Conservation (phyloP, 2,888 invertebrate species). For the Spialia ferax region DNA sequence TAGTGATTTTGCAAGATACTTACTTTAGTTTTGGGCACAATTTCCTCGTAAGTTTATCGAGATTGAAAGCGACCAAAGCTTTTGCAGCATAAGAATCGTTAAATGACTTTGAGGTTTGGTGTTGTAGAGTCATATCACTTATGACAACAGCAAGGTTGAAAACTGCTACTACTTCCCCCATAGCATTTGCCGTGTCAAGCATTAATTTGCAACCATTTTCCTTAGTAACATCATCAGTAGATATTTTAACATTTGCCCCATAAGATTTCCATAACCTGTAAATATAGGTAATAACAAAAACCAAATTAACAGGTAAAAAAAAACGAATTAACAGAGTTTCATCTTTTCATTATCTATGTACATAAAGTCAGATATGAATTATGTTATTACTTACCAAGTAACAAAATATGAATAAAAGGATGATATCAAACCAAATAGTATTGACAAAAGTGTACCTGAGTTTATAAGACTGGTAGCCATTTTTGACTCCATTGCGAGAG, state of each 20-base stretch:
- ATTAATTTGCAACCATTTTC: slow-evolving; percentile 10
- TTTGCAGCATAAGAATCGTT: neutral
- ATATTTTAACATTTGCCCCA: slow-evolving; percentile 4
- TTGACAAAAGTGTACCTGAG: neutral
- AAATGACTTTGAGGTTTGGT: slow-evolving; percentile 3
- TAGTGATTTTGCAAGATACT: neutral
- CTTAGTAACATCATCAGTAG: neutral
- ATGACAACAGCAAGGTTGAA: slow-evolving; percentile 16
- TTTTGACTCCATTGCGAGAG: slow-evolving; percentile 90
- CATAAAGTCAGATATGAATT: too few species aligned
- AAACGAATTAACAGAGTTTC: too few species aligned
- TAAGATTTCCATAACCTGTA: slow-evolving; percentile 9
- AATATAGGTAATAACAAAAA: too few species aligned
- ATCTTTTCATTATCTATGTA: too few species aligned
- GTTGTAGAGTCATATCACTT: slow-evolving; percentile 11
- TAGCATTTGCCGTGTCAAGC: neutral
- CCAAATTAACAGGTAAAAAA: too few species aligned
- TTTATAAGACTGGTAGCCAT: slow-evolving; percentile 87
- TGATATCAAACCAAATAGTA: too few species aligned
- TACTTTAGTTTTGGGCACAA: slow-evolving; percentile 10
- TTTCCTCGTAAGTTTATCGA: slow-evolving; percentile 13
- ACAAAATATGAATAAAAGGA: too few species aligned
- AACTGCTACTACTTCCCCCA: slow-evolving; percentile 14
- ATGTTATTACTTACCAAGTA: too few species aligned
- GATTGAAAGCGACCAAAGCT: neutral